These are phyloP conservation scores for Leptinotarsa lineolata DNA, from an alignment of 1,140 invertebrate genomes.

Conservation along the genomic window DNA sequence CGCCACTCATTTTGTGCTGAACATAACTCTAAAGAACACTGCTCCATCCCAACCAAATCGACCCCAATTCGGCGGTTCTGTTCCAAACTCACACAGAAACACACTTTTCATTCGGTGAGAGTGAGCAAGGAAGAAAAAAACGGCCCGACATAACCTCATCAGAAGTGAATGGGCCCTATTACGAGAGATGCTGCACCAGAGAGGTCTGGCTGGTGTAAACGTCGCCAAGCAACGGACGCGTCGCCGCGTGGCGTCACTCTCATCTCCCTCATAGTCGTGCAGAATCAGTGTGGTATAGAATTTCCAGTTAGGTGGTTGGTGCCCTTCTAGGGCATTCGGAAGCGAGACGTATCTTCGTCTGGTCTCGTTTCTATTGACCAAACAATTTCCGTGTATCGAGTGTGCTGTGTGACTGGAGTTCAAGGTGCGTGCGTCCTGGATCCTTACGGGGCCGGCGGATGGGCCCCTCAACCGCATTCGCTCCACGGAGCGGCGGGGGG, in stretches of 20 bases:
- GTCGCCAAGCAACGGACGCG: neutral
- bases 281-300: constrained; percentile 15
- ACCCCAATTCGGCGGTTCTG: neutral
- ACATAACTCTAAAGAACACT: neutral
- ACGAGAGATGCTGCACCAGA: neutral
- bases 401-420: constrained; percentile 6
- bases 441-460: constrained; percentile 53
- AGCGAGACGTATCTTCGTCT: constrained; percentile 9
- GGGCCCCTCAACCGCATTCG: constrained; percentile 44
- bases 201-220: neutral
- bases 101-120: neutral
- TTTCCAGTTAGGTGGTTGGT: constrained; percentile 14
- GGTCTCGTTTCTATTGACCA: constrained; percentile 3
- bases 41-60: neutral
- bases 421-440: constrained; percentile 46
- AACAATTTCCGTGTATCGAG: neutral
- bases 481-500: constrained; percentile 44
- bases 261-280: neutral
- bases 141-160: neutral
- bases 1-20: neutral
- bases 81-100: neutral
- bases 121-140: neutral
- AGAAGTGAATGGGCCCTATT: constrained; percentile 1
- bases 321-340: neutral
- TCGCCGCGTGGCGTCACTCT: neutral